Conservation (phyloP, 2,113 vertebrate species). For the Cyprichromis sp. region DNA sequence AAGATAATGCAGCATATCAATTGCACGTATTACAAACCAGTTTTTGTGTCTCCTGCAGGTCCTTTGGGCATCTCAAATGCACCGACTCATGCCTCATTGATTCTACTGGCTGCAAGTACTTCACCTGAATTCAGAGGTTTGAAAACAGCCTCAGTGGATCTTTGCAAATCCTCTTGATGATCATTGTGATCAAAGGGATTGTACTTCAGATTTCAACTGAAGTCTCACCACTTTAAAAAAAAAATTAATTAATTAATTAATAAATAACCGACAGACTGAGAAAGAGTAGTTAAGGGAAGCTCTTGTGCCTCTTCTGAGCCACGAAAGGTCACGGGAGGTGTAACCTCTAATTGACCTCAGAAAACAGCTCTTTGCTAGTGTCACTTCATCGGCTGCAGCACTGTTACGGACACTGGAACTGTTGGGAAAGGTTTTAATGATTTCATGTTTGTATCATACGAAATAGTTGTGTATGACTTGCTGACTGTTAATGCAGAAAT, state of each 20-base stretch:
- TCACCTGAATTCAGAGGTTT: conserved; percentile 76
- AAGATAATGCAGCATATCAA: neutral
- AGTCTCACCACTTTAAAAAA: neutral
- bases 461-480: conserved; percentile 42
- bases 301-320: conserved; percentile 24
- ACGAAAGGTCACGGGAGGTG: neutral
- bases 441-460: conserved; percentile 16
- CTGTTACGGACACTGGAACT: conserved; percentile 43
- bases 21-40: neutral
- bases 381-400: conserved; percentile 38
- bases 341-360: neutral
- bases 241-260: accelerated
- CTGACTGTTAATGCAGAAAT: conserved; percentile 61
- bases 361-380: conserved; percentile 2
- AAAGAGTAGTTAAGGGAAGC: neutral
- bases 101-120: conserved; percentile 94
- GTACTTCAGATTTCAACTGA: conserved; percentile 8
- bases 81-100: conserved; percentile 88
- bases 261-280: neutral
- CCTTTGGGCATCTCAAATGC: conserved; percentile 84
- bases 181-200: neutral
- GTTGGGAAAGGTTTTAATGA: neutral
- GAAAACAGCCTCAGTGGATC: neutral
- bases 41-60: conserved; percentile 64
- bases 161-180: neutral